These are phyloP conservation scores for Papilio gigon DNA, from an alignment of 2,888 invertebrate genomes.

Conservation along the genomic window DNA sequence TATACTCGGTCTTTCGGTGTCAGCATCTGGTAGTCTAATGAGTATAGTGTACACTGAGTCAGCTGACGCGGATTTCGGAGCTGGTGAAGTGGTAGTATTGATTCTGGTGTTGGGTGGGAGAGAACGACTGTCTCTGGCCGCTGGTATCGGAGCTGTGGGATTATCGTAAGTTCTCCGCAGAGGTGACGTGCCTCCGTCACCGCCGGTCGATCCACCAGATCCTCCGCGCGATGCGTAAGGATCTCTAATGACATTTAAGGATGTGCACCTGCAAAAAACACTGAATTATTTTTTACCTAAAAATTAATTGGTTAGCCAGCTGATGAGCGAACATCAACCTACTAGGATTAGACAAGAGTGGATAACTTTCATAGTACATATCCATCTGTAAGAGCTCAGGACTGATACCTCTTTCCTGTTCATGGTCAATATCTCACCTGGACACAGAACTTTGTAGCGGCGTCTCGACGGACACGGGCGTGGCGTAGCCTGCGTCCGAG, in stretches of 20 bases:
- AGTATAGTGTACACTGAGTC: constrained; percentile 96
- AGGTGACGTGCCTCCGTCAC: constrained; percentile 76
- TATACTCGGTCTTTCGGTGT: constrained; percentile 88
- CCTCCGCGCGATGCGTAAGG: constrained; percentile 83
- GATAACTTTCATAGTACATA: too few species aligned
- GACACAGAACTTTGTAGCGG: constrained; percentile 93
- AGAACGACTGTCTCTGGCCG: constrained; percentile 84
- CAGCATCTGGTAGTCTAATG: constrained; percentile 89
- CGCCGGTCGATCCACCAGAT: constrained; percentile 76
- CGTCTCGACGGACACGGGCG: constrained; percentile 92
- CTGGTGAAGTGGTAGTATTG: constrained; percentile 80
- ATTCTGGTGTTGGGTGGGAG: constrained; percentile 85
- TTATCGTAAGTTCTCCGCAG: constrained; percentile 76
- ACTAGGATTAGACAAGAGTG: too few species aligned
- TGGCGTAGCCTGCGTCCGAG: constrained; percentile 89
- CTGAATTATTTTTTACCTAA: constrained; percentile 12
- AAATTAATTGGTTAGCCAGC: too few species aligned
- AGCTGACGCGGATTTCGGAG: constrained; percentile 84
- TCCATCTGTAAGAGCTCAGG: neutral
- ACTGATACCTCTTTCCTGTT: neutral
- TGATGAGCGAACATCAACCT: too few species aligned
- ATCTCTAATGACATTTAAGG: constrained; percentile 91
- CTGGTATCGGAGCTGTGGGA: constrained; percentile 63
- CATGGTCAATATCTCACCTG: constrained; percentile 75
- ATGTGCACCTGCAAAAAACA: constrained; percentile 85